A percentile compares a stretch with the other conserved stretches of the same genome.
Conservation (phyloP, 2,113 vertebrate genomes). For the Nycticebus coucang region DNA sequence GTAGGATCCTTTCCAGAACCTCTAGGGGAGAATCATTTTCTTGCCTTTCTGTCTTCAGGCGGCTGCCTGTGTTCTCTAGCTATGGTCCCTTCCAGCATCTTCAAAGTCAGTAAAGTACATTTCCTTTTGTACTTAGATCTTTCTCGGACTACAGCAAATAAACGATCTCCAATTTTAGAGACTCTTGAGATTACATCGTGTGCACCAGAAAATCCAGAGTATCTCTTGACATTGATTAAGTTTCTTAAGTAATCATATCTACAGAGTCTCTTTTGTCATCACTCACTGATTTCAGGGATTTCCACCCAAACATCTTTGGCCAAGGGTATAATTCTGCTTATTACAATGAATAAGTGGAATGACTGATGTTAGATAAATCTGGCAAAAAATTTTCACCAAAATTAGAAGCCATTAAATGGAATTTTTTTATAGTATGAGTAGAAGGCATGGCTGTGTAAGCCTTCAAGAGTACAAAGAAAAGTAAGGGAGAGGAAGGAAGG, state of each 20-base stretch:
- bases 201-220: background rate
- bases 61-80: background rate
- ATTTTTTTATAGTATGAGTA: background rate
- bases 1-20: background rate
- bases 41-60: background rate
- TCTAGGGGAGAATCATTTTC: background rate
- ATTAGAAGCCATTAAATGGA: background rate
- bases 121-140: background rate
- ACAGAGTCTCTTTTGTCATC: background rate
- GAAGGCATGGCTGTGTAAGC: background rate
- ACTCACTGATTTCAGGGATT: background rate
- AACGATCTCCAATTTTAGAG: background rate
- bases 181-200: background rate
- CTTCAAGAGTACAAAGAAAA: background rate
- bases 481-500: background rate
- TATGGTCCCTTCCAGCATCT: background rate
- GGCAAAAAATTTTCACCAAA: background rate
- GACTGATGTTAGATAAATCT: background rate
- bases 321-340: background rate
- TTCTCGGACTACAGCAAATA: background rate
- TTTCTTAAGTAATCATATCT: background rate
- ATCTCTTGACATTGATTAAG: background rate
- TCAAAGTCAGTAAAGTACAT: background rate
- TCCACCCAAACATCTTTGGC: background rate
- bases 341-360: background rate